phyloP scores from a whole-genome alignment of 1,140 invertebrate genomes.

The Pseudomyrmex cubaensis region DNA sequence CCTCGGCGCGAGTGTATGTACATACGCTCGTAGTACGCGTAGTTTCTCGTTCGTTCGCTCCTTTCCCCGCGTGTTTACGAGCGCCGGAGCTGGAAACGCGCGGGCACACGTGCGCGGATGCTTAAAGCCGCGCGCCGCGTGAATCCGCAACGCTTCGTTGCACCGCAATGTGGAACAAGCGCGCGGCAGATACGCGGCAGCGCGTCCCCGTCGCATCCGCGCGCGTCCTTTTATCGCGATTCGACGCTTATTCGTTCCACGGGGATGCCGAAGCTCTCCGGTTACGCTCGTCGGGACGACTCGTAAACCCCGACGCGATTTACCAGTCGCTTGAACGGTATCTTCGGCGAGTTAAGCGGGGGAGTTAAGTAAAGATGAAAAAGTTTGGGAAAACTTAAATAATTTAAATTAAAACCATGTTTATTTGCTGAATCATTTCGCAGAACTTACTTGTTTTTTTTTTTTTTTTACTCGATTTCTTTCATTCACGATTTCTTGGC shows the following conservation, averaged over 20 bases:
- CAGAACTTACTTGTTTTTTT: no score
- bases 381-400: no score
- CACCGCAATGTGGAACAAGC: constrained; percentile 58
- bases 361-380: no score
- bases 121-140: constrained; percentile 31
- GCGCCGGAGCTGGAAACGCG: background rate
- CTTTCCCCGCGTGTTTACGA: constrained; percentile 16
- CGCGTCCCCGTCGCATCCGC: background rate
- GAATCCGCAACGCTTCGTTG: constrained; percentile 61
- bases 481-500: no score
- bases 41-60: background rate
- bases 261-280: constrained; percentile 6
- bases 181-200: constrained; percentile 35
- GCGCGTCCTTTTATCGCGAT: constrained; percentile 56
- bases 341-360: no score
- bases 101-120: constrained; percentile 27
- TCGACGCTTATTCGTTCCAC: constrained; percentile 57
- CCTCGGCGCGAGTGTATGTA: constrained; percentile 35
- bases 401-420: no score
- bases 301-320: background rate
- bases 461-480: no score
- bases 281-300: constrained; percentile 1
- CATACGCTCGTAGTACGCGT: background rate
- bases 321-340: no score
- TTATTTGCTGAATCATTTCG: no score